Evolutionary conservation across 2,888 invertebrate genomes (phyloP), one percentile per base, ranked within the genome.

Genomic region (Caradrina clavipalpis): DNA sequence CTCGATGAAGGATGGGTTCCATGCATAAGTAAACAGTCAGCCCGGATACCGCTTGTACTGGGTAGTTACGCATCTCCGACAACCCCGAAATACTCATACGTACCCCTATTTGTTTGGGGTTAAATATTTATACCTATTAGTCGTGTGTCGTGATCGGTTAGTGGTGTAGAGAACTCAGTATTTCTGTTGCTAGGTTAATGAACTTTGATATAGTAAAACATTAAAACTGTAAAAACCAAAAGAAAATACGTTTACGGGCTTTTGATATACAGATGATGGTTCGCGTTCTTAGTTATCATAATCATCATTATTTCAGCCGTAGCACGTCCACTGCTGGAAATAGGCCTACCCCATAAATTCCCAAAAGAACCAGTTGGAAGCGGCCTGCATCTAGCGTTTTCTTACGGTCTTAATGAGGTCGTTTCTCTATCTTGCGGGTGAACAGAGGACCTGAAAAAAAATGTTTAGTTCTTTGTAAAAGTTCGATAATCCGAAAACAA

Each of bases 11-110:
- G 60, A 70, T 80, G 60, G 65, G 35, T 35, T 26, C 61, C 70
- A 81, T 81, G 70, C 67, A 78, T 81, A 81, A 69, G 53, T 78
- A 75, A 81, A 67, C 61, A 81, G 70, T 49, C 19, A 17, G 45
- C 45, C 31, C 22, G 39, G 63, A 31, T 57, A 56, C 39, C 55
- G n/a, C 17, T 22, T 21, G 26, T 39, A 51, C 45, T 51, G 26
- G 26, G 22, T 53, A 69, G 64, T 26, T 61, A 63, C 26, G 47
- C 26, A 15, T 55, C 45, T 54, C 31, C 13, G 31, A 11, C 15
- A 39, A 21, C 49, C n/a, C 22, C 8, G 8, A 39, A 64, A 47
- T 49, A 45, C 26, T 17, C 17, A 22, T 53, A 26, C 21, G 22
- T 22, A 19, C 22, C 2, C 19, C 1, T 57, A 53, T 64, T 49